Conservation (phyloP, 2,888 invertebrate species). For the Steinernema scapterisci region DNA sequence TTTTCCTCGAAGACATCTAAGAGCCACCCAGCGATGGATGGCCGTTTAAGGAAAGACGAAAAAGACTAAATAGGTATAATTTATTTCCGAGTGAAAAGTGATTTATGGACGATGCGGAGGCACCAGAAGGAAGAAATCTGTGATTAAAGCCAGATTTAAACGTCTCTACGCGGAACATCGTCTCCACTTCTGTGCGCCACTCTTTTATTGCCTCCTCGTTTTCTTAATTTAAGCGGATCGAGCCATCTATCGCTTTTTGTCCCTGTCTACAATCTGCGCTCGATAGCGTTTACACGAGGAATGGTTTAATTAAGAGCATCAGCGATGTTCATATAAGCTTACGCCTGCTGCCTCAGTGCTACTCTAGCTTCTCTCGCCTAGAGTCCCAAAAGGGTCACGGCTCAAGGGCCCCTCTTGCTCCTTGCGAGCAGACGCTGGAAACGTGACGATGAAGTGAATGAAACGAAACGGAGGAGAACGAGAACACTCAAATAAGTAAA, state of each 20-base stretch:
- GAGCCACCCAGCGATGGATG: no score
- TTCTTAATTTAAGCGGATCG: background rate
- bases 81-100: no score
- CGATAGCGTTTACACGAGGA: no score
- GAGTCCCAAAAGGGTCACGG: slow-evolving; percentile 8
- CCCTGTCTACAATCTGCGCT: background rate
- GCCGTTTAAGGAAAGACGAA: background rate
- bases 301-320: slow-evolving; percentile 22
- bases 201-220: background rate
- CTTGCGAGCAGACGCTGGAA: slow-evolving; percentile 5
- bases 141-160: background rate
- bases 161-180: background rate
- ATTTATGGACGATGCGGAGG: no score
- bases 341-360: background rate
- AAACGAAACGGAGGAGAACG: slow-evolving; percentile 25
- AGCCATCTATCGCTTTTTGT: background rate
- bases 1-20: no score
- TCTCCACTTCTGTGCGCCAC: background rate
- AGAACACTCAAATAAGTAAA: slow-evolving; percentile 28
- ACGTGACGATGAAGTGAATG: slow-evolving; percentile 28
- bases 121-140: no score
- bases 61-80: background rate
- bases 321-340: background rate
- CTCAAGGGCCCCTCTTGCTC: background rate
- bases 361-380: no score